Percentiles rank a stretch among this genome's conserved stretches.
Evolutionary conservation across 2,888 invertebrate genomes (phyloP).

Genomic region (Protophormia terraenovae): DNA sequence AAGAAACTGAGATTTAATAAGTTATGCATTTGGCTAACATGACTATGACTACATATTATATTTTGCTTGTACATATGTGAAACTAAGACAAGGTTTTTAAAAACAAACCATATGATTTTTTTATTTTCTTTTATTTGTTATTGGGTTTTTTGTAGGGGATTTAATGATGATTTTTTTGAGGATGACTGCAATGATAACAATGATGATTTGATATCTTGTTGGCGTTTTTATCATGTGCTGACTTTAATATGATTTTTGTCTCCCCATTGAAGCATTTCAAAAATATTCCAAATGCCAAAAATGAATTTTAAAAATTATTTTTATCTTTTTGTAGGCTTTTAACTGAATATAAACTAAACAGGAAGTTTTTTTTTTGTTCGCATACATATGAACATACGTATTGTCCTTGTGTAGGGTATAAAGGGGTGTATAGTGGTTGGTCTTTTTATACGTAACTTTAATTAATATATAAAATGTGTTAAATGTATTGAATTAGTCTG

Average conservation of each 20-base stretch:
- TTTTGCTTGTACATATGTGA: conserved; percentile 10
- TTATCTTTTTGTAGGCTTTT: conserved; percentile 55
- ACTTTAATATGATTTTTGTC: conserved; percentile 80
- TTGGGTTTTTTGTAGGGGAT: conserved; percentile 11
- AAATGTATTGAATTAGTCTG: too few species aligned
- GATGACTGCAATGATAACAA: conserved; percentile 34
- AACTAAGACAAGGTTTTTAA: conserved; percentile 47
- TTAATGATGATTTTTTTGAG: conserved; percentile 68
- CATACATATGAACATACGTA: background rate
- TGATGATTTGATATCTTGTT: conserved; percentile 69
- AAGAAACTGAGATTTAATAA: conserved; percentile 63
- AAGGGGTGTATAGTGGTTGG: background rate
- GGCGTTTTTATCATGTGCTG: conserved; percentile 77
- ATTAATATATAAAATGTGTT: too few species aligned
- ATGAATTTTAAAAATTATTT: conserved; percentile 73
- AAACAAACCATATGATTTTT: conserved; percentile 41
- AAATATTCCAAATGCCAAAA: conserved; percentile 77
- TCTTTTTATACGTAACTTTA: too few species aligned
- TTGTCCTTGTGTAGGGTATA: conserved; percentile 4
- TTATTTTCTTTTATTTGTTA: too few species aligned
- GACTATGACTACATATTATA: conserved; percentile 24
- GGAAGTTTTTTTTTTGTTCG: conserved; percentile 36
- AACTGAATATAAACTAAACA: background rate
- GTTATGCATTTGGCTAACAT: conserved; percentile 62
- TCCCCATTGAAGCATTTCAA: conserved; percentile 68